Conservation (phyloP, 35 echinoderm and acorn worm genomes). For the Acanthaster planci region DNA sequence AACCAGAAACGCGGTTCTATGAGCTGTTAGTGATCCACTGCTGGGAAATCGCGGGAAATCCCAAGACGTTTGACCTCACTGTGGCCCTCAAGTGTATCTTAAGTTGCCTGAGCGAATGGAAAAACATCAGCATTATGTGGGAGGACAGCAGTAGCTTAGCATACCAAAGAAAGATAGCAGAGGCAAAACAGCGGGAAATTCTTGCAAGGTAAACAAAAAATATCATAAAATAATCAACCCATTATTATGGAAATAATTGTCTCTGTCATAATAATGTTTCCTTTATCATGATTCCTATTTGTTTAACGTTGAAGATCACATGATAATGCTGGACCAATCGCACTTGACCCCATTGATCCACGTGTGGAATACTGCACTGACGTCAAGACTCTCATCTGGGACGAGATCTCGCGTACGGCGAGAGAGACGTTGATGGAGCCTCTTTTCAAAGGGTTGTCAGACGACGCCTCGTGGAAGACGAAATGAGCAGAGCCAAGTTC, state of each 20-base stretch:
- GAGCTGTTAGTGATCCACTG: conserved; percentile 14
- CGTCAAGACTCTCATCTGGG: conserved; percentile 23
- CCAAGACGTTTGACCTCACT: not conserved
- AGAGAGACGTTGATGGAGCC: conserved; percentile 6
- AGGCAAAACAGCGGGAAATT: conserved; percentile 1
- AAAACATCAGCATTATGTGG: conserved; percentile 2
- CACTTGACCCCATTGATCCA: conserved; percentile 27
- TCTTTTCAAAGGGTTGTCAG: not conserved
- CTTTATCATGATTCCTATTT: not conserved
- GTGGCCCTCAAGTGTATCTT: not conserved
- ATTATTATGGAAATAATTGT: not conserved
- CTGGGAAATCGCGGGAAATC: not conserved
- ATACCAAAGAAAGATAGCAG: not conserved
- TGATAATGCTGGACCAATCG: conserved; percentile 10
- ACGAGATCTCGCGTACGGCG: conserved; percentile 25
- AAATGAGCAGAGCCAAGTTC: not conserved
- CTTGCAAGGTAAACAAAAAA: conserved; percentile 4
- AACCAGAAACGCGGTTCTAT: not conserved
- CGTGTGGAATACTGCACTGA: not conserved
- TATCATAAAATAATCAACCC: not conserved
- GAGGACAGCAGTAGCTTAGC: not conserved
- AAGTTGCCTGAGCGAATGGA: not conserved
- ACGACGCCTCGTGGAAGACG: not conserved
- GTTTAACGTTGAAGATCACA: not conserved
- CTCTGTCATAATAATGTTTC: not conserved